Evolutionary conservation across 2,888 invertebrate genomes (phyloP).

Genomic region (Mesorhabditis sp.): DNA sequence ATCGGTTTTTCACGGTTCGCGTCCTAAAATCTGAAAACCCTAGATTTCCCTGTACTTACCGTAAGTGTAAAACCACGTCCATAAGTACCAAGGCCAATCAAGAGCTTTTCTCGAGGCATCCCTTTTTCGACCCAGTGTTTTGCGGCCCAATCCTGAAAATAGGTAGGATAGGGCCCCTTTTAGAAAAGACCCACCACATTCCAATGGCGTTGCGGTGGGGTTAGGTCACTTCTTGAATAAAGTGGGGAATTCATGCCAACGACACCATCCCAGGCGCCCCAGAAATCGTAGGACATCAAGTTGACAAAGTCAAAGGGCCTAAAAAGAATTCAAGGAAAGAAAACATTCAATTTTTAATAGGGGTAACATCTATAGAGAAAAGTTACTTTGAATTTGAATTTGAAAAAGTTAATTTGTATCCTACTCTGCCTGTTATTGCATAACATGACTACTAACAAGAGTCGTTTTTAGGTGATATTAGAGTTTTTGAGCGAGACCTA

Average conservation of each 20-base stretch:
- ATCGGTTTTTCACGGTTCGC: background rate
- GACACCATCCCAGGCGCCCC: constrained; percentile 40
- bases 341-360: background rate
- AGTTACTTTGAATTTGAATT: too few relatives aligned
- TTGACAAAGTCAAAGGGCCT: constrained; percentile 44
- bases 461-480: too few relatives aligned
- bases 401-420: too few relatives aligned
- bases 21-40: background rate
- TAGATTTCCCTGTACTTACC: background rate
- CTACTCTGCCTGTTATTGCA: too few relatives aligned
- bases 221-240: constrained; percentile 31
- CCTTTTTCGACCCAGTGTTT: constrained; percentile 68
- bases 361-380: background rate
- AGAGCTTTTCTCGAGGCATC: constrained; percentile 51
- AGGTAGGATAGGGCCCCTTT: background rate
- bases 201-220: constrained; percentile 38
- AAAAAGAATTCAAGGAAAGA: constrained; percentile 5
- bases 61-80: constrained; percentile 33
- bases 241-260: constrained; percentile 46
- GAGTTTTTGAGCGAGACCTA: too few relatives aligned
- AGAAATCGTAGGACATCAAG: constrained; percentile 52
- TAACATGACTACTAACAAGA: too few relatives aligned
- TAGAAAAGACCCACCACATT: constrained; percentile 28
- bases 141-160: constrained; percentile 73
- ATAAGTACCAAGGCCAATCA: constrained; percentile 52